These are phyloP conservation scores for Euspilapteryx auroguttella DNA, from an alignment of 2,888 invertebrate genomes.

Conservation along the genomic window DNA sequence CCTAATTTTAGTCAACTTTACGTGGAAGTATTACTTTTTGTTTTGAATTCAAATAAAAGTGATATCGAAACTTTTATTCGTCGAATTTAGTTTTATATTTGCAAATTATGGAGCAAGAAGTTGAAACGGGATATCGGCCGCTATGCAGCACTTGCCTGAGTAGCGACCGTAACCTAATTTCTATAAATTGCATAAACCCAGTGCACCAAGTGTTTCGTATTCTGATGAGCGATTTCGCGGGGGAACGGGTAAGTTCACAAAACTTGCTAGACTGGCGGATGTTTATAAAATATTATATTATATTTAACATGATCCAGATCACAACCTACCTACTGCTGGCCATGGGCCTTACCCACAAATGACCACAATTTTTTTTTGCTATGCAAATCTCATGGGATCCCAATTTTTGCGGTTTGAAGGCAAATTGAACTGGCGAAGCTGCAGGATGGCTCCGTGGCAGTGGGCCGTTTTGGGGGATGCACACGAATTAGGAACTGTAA, in stretches of 20 bases:
- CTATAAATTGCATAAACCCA: conserved; percentile 22
- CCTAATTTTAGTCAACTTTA: conserved; percentile 53
- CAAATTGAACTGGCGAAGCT: too few relatives aligned
- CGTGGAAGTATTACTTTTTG: conserved; percentile 60
- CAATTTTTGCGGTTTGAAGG: too few relatives aligned
- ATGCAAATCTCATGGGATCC: too few relatives aligned
- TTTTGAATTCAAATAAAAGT: conserved; percentile 40
- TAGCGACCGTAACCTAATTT: conserved; percentile 31
- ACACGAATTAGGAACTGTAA: too few relatives aligned
- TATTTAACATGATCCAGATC: not conserved
- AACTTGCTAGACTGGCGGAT: conserved; percentile 8
- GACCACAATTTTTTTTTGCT: too few relatives aligned
- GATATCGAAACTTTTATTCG: conserved; percentile 18
- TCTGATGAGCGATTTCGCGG: conserved; percentile 43
- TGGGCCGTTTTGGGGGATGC: too few relatives aligned
- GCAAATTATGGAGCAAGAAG: conserved; percentile 41
- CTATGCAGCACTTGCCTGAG: conserved; percentile 43
- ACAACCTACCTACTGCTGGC: not conserved
- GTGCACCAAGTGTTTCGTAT: conserved; percentile 35
- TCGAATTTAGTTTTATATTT: conserved; percentile 9
- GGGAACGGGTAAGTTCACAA: conserved; percentile 30
- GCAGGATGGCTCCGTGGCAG: too few relatives aligned
- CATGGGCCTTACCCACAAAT: not conserved
- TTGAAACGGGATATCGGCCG: conserved; percentile 26
- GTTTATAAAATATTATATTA: not conserved